These are phyloP conservation scores for Neodiprion fabricii DNA, from an alignment of 1,140 invertebrate genomes.

Conservation along the genomic window DNA sequence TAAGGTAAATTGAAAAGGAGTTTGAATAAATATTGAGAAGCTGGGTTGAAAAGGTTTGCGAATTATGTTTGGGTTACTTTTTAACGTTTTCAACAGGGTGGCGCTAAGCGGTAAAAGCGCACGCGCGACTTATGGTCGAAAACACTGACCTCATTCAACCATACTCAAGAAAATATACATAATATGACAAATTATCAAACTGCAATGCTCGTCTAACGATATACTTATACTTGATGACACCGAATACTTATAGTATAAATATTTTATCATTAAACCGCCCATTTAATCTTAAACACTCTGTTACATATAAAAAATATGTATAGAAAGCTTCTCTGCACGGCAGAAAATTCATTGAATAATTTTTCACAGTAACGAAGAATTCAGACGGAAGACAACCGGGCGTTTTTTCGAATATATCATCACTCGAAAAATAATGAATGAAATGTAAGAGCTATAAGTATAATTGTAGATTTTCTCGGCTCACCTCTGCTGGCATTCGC, in stretches of 20 bases:
- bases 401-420: no score
- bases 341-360: no score
- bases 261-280: neutral
- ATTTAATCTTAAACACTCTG: no score
- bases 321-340: neutral
- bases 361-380: no score
- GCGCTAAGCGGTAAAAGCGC: constrained; percentile 47
- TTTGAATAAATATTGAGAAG: neutral
- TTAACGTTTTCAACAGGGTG: constrained; percentile 56
- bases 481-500: no score
- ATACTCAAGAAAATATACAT: constrained; percentile 34
- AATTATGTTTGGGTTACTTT: constrained; percentile 54
- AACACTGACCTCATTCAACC: constrained; percentile 61
- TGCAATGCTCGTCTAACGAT: neutral
- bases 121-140: constrained; percentile 58
- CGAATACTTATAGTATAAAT: neutral
- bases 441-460: no score
- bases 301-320: neutral
- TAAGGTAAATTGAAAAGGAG: neutral
- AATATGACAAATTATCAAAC: no score
- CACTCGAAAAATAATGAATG: no score
- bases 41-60: constrained; percentile 23
- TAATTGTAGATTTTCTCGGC: no score
- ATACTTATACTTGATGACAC: neutral
- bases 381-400: no score